Conservation (phyloP, 2,888 invertebrate species). For the Drosophila parthenogenetica region DNA sequence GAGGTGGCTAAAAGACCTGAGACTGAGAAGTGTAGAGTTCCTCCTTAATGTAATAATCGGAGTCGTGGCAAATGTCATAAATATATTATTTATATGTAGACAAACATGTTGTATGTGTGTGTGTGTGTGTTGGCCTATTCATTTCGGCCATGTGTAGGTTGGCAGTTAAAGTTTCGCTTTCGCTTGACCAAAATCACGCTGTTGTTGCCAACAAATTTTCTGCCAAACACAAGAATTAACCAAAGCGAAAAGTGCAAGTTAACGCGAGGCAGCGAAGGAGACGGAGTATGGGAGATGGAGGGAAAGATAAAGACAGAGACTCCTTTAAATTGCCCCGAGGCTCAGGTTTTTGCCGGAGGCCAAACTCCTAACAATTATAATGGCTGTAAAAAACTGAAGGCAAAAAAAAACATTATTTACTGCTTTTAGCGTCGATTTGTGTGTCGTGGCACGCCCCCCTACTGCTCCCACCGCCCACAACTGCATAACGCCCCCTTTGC, state of each 20-base stretch:
- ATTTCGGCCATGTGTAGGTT: slow-evolving; percentile 43
- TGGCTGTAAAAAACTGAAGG: slow-evolving; percentile 21
- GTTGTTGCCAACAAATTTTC: slow-evolving; percentile 30
- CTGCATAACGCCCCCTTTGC: neutral
- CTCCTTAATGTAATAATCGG: slow-evolving; percentile 21
- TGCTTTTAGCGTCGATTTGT: slow-evolving; percentile 71
- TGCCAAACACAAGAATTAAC: slow-evolving; percentile 43
- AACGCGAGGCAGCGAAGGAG: neutral
- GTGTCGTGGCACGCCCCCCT: slow-evolving; percentile 51
- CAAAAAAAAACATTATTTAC: slow-evolving; percentile 45
- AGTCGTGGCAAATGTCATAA: slow-evolving; percentile 20
- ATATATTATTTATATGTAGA: slow-evolving; percentile 16
- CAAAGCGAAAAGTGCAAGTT: slow-evolving; percentile 50
- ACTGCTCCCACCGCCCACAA: neutral
- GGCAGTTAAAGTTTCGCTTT: slow-evolving; percentile 53
- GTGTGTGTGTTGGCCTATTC: slow-evolving; percentile 36
- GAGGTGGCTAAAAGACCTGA: slow-evolving; percentile 39
- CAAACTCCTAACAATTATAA: slow-evolving; percentile 51
- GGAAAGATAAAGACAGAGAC: slow-evolving; percentile 2
- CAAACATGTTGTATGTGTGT: slow-evolving; percentile 1
- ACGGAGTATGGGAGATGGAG: neutral
- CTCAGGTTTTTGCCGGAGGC: slow-evolving; percentile 12
- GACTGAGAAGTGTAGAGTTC: slow-evolving; percentile 31
- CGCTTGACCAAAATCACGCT: slow-evolving; percentile 58
- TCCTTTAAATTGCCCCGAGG: slow-evolving; percentile 33